Conservation (phyloP, 2,797 vertebrate species). For the Alcedo quadribrachys region DNA sequence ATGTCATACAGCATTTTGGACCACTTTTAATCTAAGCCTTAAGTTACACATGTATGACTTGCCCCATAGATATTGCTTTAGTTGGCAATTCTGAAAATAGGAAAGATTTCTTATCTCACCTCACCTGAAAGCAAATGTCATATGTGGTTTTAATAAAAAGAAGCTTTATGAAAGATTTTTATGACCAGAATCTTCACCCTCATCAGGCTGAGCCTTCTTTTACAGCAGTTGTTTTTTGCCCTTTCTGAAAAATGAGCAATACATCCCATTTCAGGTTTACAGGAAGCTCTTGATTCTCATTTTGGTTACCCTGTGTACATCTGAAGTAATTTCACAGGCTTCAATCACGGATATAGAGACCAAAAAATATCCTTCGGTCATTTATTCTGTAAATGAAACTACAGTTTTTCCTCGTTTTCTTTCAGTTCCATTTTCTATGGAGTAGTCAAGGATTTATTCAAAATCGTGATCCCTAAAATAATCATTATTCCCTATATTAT, state of each 20-base stretch:
- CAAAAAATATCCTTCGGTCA: constrained; percentile 15
- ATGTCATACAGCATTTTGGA: background rate
- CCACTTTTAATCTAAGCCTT: background rate
- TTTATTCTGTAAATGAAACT: constrained; percentile 74
- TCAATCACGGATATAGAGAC: constrained; percentile 2
- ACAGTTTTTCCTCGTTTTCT: constrained; percentile 57
- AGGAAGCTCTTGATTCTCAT: constrained; percentile 40
- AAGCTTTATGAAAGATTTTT: constrained; percentile 41
- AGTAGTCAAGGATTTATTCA: constrained; percentile 81
- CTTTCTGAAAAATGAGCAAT: constrained; percentile 43
- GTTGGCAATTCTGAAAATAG: background rate
- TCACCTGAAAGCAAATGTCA: constrained; percentile 6
- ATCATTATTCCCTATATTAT: constrained; percentile 83
- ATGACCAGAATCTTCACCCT: constrained; percentile 6
- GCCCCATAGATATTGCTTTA: background rate
- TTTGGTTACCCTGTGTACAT: background rate
- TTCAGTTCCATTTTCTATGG: constrained; percentile 73
- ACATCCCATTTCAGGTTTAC: constrained; percentile 42
- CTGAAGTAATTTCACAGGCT: background rate
- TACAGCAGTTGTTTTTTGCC: constrained; percentile 31
- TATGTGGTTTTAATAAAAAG: background rate
- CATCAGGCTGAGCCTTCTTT: background rate
- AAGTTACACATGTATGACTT: background rate
- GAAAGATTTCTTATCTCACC: constrained; percentile 17
- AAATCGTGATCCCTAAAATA: constrained; percentile 83